phyloP scores from a whole-genome alignment of 1,140 invertebrate genomes.

The Trichonephila clavata region DNA sequence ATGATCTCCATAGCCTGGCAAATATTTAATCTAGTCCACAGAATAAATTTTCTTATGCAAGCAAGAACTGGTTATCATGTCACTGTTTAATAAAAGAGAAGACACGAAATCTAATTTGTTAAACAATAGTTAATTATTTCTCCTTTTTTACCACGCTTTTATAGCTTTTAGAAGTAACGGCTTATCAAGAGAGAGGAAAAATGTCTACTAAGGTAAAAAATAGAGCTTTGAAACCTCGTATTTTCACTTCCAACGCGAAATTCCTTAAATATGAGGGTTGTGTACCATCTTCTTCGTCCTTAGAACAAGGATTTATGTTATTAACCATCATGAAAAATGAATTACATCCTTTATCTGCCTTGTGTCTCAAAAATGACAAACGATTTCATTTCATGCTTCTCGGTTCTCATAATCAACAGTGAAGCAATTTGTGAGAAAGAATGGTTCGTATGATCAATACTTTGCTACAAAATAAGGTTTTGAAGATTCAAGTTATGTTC shows the following conservation, averaged over 20 bases:
- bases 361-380: constrained; percentile 41
- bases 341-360: constrained; percentile 4
- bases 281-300: neutral
- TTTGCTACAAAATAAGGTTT: constrained; percentile 2
- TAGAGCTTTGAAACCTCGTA: neutral
- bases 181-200: no score
- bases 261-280: neutral
- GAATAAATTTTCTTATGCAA: no score
- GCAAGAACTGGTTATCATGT: no score
- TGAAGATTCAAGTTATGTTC: neutral
- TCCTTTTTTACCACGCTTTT: no score
- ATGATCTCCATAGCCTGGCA: no score
- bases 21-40: no score
- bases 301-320: neutral
- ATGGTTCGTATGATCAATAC: constrained; percentile 16
- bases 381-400: constrained; percentile 58
- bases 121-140: no score
- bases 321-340: neutral
- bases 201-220: no score
- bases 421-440: constrained; percentile 16
- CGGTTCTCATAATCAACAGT: constrained; percentile 40
- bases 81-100: no score
- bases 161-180: no score
- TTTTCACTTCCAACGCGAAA: neutral
- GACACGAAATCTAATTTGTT: no score